A percentile compares a stretch with the other conserved stretches of the same genome.
These are phyloP conservation scores for Diplodus puntazzo DNA, from an alignment of 2,797 vertebrate species.

Conservation along the genomic window DNA sequence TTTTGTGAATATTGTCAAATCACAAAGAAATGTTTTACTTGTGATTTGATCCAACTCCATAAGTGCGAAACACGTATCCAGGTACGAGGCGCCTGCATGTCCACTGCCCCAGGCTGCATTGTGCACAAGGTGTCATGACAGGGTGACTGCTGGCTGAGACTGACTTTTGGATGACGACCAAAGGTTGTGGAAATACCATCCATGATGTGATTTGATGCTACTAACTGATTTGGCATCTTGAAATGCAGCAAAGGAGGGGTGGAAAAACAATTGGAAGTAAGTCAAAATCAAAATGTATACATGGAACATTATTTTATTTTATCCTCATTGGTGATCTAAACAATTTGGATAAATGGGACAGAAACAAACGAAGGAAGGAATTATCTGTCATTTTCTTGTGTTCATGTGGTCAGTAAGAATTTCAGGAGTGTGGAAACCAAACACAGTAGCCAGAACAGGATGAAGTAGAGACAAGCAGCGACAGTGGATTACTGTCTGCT, in stretches of 20 bases:
- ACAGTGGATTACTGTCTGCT: constrained; percentile 77
- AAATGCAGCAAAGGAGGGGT: not conserved
- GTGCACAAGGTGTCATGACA: not conserved
- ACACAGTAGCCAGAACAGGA: constrained; percentile 58
- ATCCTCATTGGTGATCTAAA: not conserved
- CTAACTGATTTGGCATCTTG: not conserved
- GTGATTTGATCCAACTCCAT: constrained; percentile 7
- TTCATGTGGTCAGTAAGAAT: not conserved
- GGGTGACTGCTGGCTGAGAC: not conserved
- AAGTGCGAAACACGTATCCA: not conserved
- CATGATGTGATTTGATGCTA: constrained; percentile 1
- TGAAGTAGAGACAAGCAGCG: constrained; percentile 49
- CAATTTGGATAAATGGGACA: constrained; percentile 1
- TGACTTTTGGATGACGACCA: constrained; percentile 2
- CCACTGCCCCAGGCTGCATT: not conserved
- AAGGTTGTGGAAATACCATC: constrained; percentile 27
- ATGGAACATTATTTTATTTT: not conserved
- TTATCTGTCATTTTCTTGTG: not conserved
- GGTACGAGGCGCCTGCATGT: not conserved
- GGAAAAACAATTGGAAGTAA: not conserved
- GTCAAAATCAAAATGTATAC: not conserved
- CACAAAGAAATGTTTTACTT: constrained; percentile 17
- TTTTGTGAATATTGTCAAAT: constrained; percentile 28
- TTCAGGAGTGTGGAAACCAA: constrained; percentile 50
- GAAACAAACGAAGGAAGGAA: not conserved